These are phyloP conservation scores for Ia io DNA, from an alignment of 2,113 vertebrate species.

Conservation along the genomic window DNA sequence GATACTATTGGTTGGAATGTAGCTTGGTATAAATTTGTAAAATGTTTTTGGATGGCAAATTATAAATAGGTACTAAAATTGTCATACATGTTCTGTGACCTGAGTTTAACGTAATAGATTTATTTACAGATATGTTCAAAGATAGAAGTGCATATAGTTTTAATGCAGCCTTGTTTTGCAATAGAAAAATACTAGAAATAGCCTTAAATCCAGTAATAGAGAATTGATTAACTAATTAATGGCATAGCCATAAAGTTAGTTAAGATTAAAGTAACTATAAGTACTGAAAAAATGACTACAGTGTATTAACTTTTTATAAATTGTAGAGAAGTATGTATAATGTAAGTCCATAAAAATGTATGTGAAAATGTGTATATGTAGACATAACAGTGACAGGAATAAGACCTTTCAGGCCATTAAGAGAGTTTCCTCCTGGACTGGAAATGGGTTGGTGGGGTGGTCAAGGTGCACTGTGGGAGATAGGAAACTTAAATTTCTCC, in stretches of 20 bases:
- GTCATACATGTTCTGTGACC: neutral
- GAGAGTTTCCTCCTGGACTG: neutral
- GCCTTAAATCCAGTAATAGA: neutral
- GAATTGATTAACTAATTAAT: neutral
- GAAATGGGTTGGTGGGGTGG: too few species aligned
- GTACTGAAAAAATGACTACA: neutral
- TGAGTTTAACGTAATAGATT: neutral
- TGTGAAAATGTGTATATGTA: neutral
- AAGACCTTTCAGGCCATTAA: neutral
- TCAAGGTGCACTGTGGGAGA: neutral
- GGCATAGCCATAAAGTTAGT: neutral
- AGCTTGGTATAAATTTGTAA: neutral
- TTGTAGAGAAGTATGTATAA: neutral
- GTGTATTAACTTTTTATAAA: neutral
- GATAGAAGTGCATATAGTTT: neutral
- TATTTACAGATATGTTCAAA: neutral
- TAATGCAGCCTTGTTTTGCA: neutral
- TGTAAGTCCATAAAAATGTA: neutral
- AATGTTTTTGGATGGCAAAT: neutral
- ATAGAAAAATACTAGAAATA: neutral
- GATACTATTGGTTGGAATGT: neutral
- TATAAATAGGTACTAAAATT: neutral
- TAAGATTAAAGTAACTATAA: neutral
- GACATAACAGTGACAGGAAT: neutral
- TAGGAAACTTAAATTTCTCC: neutral